A percentile compares a stretch with the other conserved stretches of the same genome.
Evolutionary conservation across 2,797 vertebrate species (phyloP).

Genomic region (Arremon brunneinucha): DNA sequence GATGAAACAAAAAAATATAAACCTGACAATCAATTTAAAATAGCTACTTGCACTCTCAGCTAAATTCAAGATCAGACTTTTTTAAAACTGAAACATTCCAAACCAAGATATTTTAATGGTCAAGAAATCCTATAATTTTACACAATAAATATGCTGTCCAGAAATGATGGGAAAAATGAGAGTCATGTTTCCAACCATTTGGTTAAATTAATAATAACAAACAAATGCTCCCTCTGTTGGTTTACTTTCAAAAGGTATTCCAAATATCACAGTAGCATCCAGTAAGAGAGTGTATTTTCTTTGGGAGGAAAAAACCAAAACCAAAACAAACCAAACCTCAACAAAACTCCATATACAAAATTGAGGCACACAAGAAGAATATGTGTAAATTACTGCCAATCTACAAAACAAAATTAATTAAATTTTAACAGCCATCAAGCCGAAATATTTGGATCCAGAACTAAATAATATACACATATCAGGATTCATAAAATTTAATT

Average conservation of each 20-base stretch:
- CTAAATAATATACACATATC: not conserved
- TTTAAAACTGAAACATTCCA: not conserved
- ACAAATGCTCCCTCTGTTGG: constrained; percentile 23
- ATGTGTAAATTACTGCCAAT: not conserved
- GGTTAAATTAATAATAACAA: not conserved
- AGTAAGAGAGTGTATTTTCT: not conserved
- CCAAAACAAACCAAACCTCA: not conserved
- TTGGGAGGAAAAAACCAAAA: not conserved
- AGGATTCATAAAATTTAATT: not conserved
- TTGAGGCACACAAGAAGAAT: not conserved
- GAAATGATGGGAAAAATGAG: not conserved
- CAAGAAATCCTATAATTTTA: not conserved
- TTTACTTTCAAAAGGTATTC: not conserved
- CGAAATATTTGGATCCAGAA: not conserved
- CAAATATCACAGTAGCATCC: not conserved
- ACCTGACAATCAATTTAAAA: not conserved
- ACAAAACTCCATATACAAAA: not conserved
- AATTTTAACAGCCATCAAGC: not conserved
- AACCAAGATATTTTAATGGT: not conserved
- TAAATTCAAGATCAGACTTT: not conserved
- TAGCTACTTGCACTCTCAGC: not conserved
- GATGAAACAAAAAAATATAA: not conserved
- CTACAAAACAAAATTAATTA: not conserved
- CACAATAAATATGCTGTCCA: not conserved
- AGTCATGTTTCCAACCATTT: not conserved